phyloP scores from a whole-genome alignment of 2,113 vertebrate genomes.

The Pelobates fuscus region DNA sequence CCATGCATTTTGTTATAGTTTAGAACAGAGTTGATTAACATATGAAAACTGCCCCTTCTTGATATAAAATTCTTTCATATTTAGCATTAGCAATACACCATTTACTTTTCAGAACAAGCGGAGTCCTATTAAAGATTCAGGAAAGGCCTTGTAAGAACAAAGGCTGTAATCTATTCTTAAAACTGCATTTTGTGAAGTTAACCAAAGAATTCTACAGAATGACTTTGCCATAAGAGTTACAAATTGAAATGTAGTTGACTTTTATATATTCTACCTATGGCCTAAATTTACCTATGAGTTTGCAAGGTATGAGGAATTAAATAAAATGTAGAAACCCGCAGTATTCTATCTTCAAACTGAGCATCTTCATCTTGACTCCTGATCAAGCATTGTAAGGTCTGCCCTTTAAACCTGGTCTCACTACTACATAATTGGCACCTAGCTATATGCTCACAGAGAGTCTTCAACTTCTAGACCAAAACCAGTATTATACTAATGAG shows the following conservation, averaged over 20 bases:
- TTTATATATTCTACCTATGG: too few relatives aligned
- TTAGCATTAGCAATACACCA: constrained; percentile 36
- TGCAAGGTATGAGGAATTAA: too few relatives aligned
- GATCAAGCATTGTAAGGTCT: too few relatives aligned
- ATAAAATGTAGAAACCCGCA: too few relatives aligned
- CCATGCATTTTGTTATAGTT: constrained; percentile 20
- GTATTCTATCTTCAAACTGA: too few relatives aligned
- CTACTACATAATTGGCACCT: too few relatives aligned
- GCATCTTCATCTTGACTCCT: too few relatives aligned
- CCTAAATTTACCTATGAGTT: too few relatives aligned
- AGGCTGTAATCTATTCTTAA: constrained; percentile 23
- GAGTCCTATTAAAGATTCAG: constrained; percentile 20
- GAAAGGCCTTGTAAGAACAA: constrained; percentile 18
- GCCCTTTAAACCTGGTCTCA: too few relatives aligned
- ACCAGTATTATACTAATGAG: too few relatives aligned
- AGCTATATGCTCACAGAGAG: too few relatives aligned
- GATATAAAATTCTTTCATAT: constrained; percentile 42
- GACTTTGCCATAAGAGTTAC: constrained; percentile 18
- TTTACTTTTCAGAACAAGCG: constrained; percentile 23
- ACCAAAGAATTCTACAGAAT: not conserved
- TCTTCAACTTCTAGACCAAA: too few relatives aligned
- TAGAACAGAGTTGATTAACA: constrained; percentile 37
- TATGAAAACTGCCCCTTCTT: constrained; percentile 40
- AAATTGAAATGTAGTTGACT: not conserved
- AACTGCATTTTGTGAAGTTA: constrained; percentile 19